phyloP scores from a whole-genome alignment of 2,113 vertebrate species.

The Rousettus leschenaultii region DNA sequence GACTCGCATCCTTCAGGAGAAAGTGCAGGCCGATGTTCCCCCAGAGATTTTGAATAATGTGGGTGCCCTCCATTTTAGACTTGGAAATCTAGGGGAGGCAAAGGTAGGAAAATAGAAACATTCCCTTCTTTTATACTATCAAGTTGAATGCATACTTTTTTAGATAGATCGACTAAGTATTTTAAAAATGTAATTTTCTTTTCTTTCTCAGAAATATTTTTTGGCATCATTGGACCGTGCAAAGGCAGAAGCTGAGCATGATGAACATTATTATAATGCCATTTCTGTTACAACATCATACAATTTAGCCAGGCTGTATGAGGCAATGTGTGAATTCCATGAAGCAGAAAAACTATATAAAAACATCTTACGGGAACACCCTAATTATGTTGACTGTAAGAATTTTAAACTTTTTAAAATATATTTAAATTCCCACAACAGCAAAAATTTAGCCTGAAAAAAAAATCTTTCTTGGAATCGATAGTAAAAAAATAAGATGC shows the following conservation, averaged over 20 bases:
- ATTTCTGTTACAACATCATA: conserved; percentile 99
- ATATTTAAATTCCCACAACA: not conserved
- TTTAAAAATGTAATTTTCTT: conserved; percentile 32
- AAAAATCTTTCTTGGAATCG: not conserved
- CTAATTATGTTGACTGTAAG: conserved; percentile 99
- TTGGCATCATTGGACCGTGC: conserved; percentile 96
- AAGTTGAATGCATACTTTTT: not conserved
- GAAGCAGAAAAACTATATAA: conserved; percentile 99
- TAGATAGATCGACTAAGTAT: not conserved
- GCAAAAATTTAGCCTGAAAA: conserved; percentile 4
- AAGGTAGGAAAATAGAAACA: conserved; percentile 85
- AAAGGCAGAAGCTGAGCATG: conserved; percentile 97
- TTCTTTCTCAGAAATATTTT: conserved; percentile 94
- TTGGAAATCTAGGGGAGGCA: conserved; percentile 97
- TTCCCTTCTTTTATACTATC: not conserved
- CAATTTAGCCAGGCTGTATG: conserved; percentile 96
- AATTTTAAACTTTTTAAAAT: conserved; percentile 39
- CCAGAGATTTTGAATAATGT: conserved; percentile 99
- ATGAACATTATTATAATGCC: conserved; percentile 99
- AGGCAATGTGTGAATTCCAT: conserved; percentile 98
- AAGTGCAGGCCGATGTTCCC: conserved; percentile 97
- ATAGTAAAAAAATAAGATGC: not conserved
- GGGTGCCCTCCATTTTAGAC: conserved; percentile 96
- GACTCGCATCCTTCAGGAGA: conserved; percentile 98
- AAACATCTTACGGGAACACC: conserved; percentile 98